Evolutionary conservation across 1,140 invertebrate genomes (phyloP), one percentile per base, ranked within the genome.

Genomic region (Leptonema lineaticorne): DNA sequence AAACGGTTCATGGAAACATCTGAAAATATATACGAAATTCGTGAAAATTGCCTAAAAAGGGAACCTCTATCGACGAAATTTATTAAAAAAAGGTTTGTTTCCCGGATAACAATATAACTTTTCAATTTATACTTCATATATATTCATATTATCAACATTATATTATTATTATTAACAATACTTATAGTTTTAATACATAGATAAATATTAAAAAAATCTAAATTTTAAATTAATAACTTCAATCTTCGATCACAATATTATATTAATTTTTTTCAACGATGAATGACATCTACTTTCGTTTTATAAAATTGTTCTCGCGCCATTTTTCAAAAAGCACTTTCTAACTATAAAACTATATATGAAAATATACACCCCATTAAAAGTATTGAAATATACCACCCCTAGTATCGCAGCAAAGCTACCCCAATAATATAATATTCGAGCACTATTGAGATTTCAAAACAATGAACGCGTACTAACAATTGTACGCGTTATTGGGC

Each of bases 401-500:
- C 50, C 63, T 70, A 68, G 68, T 71, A 63, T 63, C 41, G 62
- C 62, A 56, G 69, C 30, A 24, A 24, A 14, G 57, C 50, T 30
- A 70, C 69, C 69, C 66, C 53, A 64, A 53, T 6, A 60, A 64
- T 71, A 37, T 71, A 70, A 67, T 67, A 24, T 33, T 71, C 24
- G 41, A 63, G 65, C 29, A 59, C 69, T 59, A 71, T 71, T 68
- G 64, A 64, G 65, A 28, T 37, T 67, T 50, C 59, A 71, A 71
- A 71, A 71, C 69, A 71, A 71, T 71, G 66, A n/a, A n/a, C n/a
- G n/a, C n/a, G n/a, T 67, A 71, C 48, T 64, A 63, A 48, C 59
- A 45, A 16, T n/a, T 14, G 14, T 16, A 11, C 20, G 27, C 18
- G 24, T 26, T 16, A 46, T 33, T n/a, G 16, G 6, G 65, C 46